Evolutionary conservation across 1,140 invertebrate species (phyloP), one percentile per base, ranked within the genome.

Genomic region (Sinella curviseta): DNA sequence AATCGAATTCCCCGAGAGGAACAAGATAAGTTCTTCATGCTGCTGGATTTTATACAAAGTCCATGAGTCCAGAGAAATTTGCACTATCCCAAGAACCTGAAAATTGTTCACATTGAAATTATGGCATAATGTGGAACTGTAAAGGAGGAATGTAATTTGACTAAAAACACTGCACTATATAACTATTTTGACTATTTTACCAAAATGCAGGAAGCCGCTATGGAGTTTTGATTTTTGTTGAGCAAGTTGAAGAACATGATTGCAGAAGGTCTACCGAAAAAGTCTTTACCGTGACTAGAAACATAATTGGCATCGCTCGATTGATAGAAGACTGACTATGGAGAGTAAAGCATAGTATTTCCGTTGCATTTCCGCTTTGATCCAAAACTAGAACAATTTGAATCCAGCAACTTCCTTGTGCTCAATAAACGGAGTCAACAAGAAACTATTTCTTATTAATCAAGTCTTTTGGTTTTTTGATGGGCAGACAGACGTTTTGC

Each of bases 61-160:
- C 65, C 65, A 70, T n/a, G 65, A 30, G n/a, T 70, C 65, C 65
- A 70, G 31, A 12, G 26, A 70, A 2, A 70, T 70, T 70, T 70
- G 65, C 1, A 33, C 12, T 14, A 70, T 70, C 1, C 65, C 65
- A 3, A 70, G n/a, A 31, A 70, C 12, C 65, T 70, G 31, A 24
- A 8, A n/a, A n/a, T n/a, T n/a, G 20, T 12, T 48, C 39, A 48
- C 39, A 12, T 20, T 12, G 39, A 20, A 12, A 20, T 20, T 48
- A 48, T 8, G 16, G 8, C 57, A 8, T 12, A 65, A 65, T 26
- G 16, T 26, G 16, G 26, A 65, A 14, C 57, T 65, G 57, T 65
- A 65, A 65, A n/a, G 14, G 16, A 26, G 16, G 20, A 48, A 48
- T 48, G 39, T 48, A 8, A 48, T 48, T n/a, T n/a, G n/a, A n/a